phyloP scores from a whole-genome alignment of 2,888 invertebrate genomes.

The Ornithoptera alexandrae region DNA sequence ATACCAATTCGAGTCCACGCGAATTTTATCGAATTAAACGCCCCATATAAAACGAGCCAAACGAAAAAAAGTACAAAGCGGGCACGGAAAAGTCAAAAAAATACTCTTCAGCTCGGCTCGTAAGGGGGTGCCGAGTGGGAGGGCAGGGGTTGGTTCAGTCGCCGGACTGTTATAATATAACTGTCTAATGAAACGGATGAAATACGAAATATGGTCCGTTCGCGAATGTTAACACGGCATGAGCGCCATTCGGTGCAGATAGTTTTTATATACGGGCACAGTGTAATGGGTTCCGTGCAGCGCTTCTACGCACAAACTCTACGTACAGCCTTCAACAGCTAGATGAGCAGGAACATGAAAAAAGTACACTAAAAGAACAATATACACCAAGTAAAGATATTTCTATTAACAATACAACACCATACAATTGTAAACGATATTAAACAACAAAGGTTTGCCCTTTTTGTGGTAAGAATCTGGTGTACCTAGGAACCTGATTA shows the following conservation, averaged over 20 bases:
- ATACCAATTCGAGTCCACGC: constrained; percentile 63
- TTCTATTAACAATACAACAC: no score
- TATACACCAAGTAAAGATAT: no score
- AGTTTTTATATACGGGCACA: constrained; percentile 3
- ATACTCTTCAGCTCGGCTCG: constrained; percentile 46
- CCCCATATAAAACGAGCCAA: constrained; percentile 69
- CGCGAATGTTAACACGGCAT: constrained; percentile 25
- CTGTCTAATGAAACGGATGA: constrained; percentile 38
- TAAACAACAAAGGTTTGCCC: no score
- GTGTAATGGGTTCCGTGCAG: no score
- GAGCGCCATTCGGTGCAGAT: constrained; percentile 9
- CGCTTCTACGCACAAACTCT: no score
- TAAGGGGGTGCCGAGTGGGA: constrained; percentile 38
- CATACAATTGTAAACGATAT: no score
- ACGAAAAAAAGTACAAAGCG: constrained; percentile 65
- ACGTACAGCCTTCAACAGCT: no score
- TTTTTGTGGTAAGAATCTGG: no score
- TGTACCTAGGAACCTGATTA: no score
- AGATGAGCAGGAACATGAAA: no score
- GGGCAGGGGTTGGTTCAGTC: constrained; percentile 20
- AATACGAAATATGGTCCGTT: constrained; percentile 32
- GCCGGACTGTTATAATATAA: constrained; percentile 33
- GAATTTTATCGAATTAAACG: constrained; percentile 73
- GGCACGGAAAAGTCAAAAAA: constrained; percentile 52
- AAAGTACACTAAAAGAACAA: no score